Percentiles rank a stretch among this genome's conserved stretches.
phyloP scores from a whole-genome alignment of 1,140 invertebrate species.

The Sitophilus oryzae region DNA sequence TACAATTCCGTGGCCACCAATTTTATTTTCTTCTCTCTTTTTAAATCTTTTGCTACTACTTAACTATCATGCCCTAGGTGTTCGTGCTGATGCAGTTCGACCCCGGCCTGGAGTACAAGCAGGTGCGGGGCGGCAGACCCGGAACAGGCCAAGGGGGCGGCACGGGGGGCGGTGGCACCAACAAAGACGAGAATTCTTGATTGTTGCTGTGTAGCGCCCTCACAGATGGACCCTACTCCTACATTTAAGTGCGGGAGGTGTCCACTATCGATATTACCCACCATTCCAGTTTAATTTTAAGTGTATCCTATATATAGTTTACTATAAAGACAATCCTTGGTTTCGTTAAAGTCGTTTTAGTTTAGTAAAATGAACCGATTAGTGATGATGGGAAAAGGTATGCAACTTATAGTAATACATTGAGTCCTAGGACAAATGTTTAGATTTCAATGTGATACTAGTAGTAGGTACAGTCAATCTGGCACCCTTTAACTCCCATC shows the following conservation, averaged over 20 bases:
- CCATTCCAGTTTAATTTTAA: constrained; percentile 20
- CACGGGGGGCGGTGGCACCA: constrained; percentile 52
- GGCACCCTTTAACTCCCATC: too few relatives aligned
- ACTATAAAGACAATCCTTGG: too few relatives aligned
- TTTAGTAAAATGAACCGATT: too few relatives aligned
- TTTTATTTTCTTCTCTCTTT: too few relatives aligned
- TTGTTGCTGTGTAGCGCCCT: constrained; percentile 98
- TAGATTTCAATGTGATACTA: too few relatives aligned
- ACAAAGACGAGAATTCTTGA: constrained; percentile 93
- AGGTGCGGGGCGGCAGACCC: constrained; percentile 62
- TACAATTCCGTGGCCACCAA: too few relatives aligned
- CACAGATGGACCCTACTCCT: constrained; percentile 82
- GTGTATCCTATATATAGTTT: constrained; percentile 7
- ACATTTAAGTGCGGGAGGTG: constrained; percentile 47
- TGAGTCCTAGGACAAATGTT: too few relatives aligned
- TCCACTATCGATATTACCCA: constrained; percentile 16
- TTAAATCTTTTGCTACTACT: background rate
- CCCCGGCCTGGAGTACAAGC: constrained; percentile 90
- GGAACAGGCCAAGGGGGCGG: constrained; percentile 49
- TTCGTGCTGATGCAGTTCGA: constrained; percentile 97
- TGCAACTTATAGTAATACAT: too few relatives aligned
- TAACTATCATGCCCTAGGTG: constrained; percentile 57
- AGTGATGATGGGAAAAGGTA: too few relatives aligned
- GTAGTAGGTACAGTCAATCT: too few relatives aligned
- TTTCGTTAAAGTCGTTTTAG: too few relatives aligned